Evolutionary conservation across 2,888 invertebrate genomes (phyloP).

Genomic region (Pristionchus arcanus): DNA sequence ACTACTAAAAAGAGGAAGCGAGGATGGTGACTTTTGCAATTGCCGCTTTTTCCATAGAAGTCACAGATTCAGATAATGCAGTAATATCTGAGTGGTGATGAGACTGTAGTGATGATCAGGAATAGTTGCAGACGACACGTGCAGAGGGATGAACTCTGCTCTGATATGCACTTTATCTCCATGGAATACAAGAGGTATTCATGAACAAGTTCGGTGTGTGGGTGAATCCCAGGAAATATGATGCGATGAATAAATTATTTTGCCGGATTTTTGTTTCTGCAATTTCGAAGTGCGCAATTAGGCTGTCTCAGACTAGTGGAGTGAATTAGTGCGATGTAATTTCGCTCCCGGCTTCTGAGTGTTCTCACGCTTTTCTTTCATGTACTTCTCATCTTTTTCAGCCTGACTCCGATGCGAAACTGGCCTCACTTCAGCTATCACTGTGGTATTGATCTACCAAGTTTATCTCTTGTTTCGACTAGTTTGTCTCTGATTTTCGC

Average conservation of each 20-base stretch:
- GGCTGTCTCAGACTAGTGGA: not conserved
- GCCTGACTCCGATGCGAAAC: not conserved
- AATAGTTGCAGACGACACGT: too few species aligned
- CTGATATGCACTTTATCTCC: too few species aligned
- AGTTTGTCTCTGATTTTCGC: not conserved
- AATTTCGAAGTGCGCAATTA: constrained; percentile 3
- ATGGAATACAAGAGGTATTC: not conserved
- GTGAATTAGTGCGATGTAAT: not conserved
- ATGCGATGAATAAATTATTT: not conserved
- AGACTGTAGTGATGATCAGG: too few species aligned
- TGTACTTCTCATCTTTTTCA: constrained; percentile 1
- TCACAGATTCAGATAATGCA: too few species aligned
- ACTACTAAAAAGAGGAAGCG: too few species aligned
- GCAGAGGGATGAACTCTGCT: too few species aligned
- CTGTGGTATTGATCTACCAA: not conserved
- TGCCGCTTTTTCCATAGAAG: too few species aligned
- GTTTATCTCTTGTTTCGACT: not conserved
- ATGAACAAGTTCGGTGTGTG: not conserved
- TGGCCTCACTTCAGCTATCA: not conserved
- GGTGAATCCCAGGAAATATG: not conserved
- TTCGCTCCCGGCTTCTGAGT: not conserved
- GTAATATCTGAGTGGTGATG: too few species aligned
- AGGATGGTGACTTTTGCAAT: too few species aligned
- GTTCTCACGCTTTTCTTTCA: constrained; percentile 13
- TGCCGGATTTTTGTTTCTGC: not conserved